phyloP scores from a whole-genome alignment of 2,888 invertebrate species.

The Drosophila prostipennis region DNA sequence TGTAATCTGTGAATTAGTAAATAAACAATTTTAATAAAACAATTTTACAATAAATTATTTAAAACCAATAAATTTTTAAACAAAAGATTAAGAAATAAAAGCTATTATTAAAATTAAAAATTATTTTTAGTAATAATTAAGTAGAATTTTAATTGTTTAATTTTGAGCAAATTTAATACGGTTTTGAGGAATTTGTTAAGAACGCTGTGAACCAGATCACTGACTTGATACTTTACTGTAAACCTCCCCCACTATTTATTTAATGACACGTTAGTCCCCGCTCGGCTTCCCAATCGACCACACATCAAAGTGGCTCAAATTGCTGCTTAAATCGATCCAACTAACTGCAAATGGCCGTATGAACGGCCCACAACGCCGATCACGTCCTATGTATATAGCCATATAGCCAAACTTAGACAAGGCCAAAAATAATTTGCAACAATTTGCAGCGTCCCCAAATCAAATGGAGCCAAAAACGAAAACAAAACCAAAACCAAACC shows the following conservation, averaged over 20 bases:
- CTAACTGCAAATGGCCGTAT: conserved; percentile 36
- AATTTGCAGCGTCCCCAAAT: conserved; percentile 68
- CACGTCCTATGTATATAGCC: conserved; percentile 43
- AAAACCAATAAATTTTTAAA: no score
- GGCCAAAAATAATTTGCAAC: conserved; percentile 79
- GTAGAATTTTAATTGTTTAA: no score
- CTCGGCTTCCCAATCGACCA: conserved; percentile 34
- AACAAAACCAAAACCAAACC: conserved; percentile 38
- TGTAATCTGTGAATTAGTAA: no score
- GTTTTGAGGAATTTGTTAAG: not conserved
- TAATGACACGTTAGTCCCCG: conserved; percentile 27
- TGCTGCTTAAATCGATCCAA: conserved; percentile 35
- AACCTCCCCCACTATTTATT: conserved; percentile 28
- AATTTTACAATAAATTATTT: no score
- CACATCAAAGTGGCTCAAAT: conserved; percentile 43
- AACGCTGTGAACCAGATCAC: conserved; percentile 11
- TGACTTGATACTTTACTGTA: conserved; percentile 16
- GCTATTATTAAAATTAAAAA: no score
- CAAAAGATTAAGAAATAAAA: no score
- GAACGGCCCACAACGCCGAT: conserved; percentile 25
- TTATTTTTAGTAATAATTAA: no score
- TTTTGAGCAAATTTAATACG: not conserved
- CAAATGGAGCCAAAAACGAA: conserved; percentile 34
- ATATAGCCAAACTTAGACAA: conserved; percentile 72
- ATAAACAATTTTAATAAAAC: no score